Evolutionary conservation across 2,888 invertebrate species (phyloP).

Genomic region (Cheilosia variabilis): DNA sequence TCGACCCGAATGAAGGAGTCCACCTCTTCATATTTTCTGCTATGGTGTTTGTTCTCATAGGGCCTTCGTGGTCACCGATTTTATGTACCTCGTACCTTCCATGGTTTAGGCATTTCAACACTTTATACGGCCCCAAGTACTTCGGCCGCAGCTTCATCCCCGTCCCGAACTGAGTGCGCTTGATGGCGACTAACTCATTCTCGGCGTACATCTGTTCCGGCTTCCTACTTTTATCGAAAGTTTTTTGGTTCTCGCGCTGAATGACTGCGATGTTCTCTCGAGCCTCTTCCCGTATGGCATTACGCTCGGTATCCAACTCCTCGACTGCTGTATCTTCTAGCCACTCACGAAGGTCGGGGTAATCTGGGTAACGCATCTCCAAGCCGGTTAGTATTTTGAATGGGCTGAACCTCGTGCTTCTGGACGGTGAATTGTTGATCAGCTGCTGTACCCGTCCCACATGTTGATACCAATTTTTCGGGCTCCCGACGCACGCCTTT

Average conservation of each 20-base stretch:
- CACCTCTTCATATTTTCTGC: constrained; percentile 63
- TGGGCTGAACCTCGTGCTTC: constrained; percentile 25
- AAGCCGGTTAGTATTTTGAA: constrained; percentile 33
- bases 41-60: constrained; percentile 31
- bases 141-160: constrained; percentile 45
- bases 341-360: constrained; percentile 1
- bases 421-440: constrained; percentile 70
- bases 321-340: not conserved
- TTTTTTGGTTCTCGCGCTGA: too few species aligned
- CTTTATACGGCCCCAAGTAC: constrained; percentile 48
- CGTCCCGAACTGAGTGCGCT: constrained; percentile 56
- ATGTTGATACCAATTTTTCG: constrained; percentile 77
- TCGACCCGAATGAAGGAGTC: constrained; percentile 59
- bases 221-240: constrained; percentile 24
- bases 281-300: constrained; percentile 6
- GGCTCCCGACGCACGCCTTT: constrained; percentile 78
- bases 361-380: constrained; percentile 17
- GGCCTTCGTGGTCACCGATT: constrained; percentile 45
- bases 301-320: not conserved
- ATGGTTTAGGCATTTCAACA: constrained; percentile 15
- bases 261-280: not conserved
- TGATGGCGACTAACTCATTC: constrained; percentile 59
- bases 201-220: constrained; percentile 22
- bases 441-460: constrained; percentile 64
- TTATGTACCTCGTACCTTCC: constrained; percentile 44